A percentile compares a stretch with the other conserved stretches of the same genome.
Evolutionary conservation across 2,888 invertebrate species (phyloP).

Genomic region (Agrotis clavis): DNA sequence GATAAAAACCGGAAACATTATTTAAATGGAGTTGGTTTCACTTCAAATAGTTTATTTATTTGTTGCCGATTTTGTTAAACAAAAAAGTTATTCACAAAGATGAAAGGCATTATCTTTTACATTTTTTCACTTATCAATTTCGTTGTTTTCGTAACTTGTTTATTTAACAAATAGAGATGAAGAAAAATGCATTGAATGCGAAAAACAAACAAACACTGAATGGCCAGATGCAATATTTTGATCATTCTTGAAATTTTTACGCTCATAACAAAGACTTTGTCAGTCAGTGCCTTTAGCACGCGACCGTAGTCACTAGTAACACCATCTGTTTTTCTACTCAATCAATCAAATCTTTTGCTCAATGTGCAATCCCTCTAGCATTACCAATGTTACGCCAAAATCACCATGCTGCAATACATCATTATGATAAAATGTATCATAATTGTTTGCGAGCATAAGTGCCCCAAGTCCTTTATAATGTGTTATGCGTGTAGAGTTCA

Average conservation of each 20-base stretch:
- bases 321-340: too few species aligned
- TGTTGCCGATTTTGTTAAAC: too few species aligned
- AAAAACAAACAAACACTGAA: not conserved
- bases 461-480: not conserved
- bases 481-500: not conserved
- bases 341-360: too few species aligned
- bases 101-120: too few species aligned
- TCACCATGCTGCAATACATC: too few species aligned
- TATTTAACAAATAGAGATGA: not conserved
- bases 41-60: not conserved
- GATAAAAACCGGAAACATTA: too few species aligned
- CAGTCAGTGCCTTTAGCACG: too few species aligned
- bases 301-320: too few species aligned
- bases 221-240: not conserved
- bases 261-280: not conserved
- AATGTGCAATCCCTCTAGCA: too few species aligned
- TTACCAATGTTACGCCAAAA: too few species aligned
- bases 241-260: slow-evolving; percentile 1
- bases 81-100: not conserved
- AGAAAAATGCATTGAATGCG: slow-evolving; percentile 5
- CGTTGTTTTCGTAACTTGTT: too few species aligned
- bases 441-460: not conserved
- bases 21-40: too few species aligned
- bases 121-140: not conserved
- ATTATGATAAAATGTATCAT: not conserved